Conservation (phyloP, 1,140 invertebrate species). For the Caenorhabditis brenneri region DNA sequence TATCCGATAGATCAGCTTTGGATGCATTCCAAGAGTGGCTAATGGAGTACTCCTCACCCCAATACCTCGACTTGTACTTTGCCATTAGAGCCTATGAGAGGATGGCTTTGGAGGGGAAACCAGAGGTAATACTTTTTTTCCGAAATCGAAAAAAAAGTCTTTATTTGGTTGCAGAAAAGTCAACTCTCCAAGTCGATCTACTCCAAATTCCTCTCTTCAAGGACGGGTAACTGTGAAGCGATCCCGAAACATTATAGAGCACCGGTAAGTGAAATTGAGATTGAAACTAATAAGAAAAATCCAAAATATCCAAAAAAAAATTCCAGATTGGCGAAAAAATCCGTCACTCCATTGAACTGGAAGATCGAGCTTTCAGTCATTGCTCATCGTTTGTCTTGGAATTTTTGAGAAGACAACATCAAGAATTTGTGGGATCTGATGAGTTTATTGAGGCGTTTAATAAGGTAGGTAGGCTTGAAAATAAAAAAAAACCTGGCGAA, state of each 20-base stretch:
- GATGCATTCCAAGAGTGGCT: conserved; percentile 6
- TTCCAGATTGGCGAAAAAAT: conserved; percentile 11
- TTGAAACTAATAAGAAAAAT: background rate
- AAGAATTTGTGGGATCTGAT: conserved; percentile 28
- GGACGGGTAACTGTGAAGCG: conserved; percentile 18
- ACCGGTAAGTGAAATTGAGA: background rate
- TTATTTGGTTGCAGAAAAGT: background rate
- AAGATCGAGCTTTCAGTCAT: background rate
- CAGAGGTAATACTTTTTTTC: background rate
- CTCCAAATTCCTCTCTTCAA: background rate
- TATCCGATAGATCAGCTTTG: background rate
- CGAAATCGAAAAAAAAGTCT: background rate
- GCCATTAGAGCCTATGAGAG: background rate
- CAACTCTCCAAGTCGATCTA: conserved; percentile 17
- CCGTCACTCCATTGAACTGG: background rate
- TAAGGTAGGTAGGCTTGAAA: too few species aligned
- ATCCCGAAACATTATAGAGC: conserved; percentile 9
- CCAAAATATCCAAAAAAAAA: background rate
- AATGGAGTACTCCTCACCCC: background rate
- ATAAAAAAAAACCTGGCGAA: too few species aligned
- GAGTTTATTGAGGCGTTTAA: conserved; percentile 50
- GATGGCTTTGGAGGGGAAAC: conserved; percentile 7
- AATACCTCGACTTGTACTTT: conserved; percentile 6
- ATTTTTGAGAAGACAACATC: background rate
- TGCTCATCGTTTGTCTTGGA: background rate